Conservation (phyloP, 2,888 invertebrate species). For the Sipha maydis region DNA sequence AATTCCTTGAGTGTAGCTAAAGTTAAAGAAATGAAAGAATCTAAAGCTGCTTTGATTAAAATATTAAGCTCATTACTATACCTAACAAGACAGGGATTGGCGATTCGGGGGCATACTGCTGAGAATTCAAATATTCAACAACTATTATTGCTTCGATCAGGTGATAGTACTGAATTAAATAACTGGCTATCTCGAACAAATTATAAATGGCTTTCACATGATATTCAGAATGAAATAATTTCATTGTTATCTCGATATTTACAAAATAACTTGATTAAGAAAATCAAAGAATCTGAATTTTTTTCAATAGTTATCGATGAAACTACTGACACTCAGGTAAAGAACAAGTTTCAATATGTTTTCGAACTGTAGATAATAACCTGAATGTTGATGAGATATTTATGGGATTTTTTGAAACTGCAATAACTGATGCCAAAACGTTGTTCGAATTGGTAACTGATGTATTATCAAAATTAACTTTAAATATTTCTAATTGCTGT, state of each 20-base stretch:
- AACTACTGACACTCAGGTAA: background rate
- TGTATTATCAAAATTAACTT: conserved; percentile 61
- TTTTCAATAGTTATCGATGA: conserved; percentile 60
- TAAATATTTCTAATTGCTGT: conserved; percentile 62
- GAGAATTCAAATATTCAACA: conserved; percentile 58
- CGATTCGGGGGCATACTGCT: conserved; percentile 61
- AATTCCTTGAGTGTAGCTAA: conserved; percentile 20
- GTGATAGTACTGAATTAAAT: conserved; percentile 27
- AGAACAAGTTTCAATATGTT: conserved; percentile 41
- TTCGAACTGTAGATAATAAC: conserved; percentile 44
- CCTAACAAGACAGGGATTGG: conserved; percentile 23
- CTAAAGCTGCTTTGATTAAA: background rate
- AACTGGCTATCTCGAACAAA: conserved; percentile 26
- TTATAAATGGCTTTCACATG: conserved; percentile 63
- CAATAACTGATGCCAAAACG: conserved; percentile 55
- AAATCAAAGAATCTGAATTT: conserved; percentile 55
- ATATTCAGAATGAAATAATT: conserved; percentile 62
- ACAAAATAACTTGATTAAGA: conserved; percentile 28
- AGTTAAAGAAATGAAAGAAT: conserved; percentile 20
- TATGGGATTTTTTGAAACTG: conserved; percentile 61
- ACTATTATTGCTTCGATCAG: conserved; percentile 20
- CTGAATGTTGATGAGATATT: conserved; percentile 46
- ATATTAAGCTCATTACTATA: conserved; percentile 14
- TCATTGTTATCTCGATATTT: conserved; percentile 60
- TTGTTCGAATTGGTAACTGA: conserved; percentile 63